A percentile compares a stretch with the other conserved stretches of the same genome.
phyloP scores from a whole-genome alignment of 1,140 invertebrate genomes.

The Camponotus vicinus region DNA sequence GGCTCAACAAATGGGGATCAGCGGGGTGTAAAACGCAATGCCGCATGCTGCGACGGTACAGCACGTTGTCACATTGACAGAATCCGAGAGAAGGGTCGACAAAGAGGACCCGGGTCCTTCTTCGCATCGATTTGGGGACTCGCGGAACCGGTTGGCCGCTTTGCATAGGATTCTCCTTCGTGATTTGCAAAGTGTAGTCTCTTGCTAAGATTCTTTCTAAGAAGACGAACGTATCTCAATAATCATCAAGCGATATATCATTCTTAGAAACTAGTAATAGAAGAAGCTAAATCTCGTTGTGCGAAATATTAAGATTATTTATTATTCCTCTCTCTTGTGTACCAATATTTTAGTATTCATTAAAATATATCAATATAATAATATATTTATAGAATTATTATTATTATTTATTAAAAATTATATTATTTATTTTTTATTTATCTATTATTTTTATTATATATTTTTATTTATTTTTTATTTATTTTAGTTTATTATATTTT shows the following conservation, averaged over 20 bases:
- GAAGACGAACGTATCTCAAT: slow-evolving; percentile 36
- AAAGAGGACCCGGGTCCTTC: slow-evolving; percentile 22
- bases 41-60: slow-evolving; percentile 42
- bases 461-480: no score
- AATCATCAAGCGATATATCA: slow-evolving; percentile 43
- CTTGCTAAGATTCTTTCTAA: slow-evolving; percentile 41
- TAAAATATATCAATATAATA: background rate
- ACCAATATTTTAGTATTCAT: slow-evolving; percentile 2
- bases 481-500: background rate
- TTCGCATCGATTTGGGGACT: slow-evolving; percentile 43
- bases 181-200: slow-evolving; percentile 46
- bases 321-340: background rate
- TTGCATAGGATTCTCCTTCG: slow-evolving; percentile 52
- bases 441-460: no score
- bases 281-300: slow-evolving; percentile 3
- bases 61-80: slow-evolving; percentile 59
- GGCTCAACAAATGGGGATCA: slow-evolving; percentile 49
- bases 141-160: slow-evolving; percentile 45
- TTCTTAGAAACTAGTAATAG: slow-evolving; percentile 21
- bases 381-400: background rate
- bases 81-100: slow-evolving; percentile 31
- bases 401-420: background rate
- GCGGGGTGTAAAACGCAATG: slow-evolving; percentile 49
- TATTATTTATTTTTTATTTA: background rate
- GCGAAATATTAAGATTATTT: slow-evolving; percentile 39